Evolutionary conservation across 2,113 vertebrate species (phyloP).

Genomic region (Oenanthe oenanthe): DNA sequence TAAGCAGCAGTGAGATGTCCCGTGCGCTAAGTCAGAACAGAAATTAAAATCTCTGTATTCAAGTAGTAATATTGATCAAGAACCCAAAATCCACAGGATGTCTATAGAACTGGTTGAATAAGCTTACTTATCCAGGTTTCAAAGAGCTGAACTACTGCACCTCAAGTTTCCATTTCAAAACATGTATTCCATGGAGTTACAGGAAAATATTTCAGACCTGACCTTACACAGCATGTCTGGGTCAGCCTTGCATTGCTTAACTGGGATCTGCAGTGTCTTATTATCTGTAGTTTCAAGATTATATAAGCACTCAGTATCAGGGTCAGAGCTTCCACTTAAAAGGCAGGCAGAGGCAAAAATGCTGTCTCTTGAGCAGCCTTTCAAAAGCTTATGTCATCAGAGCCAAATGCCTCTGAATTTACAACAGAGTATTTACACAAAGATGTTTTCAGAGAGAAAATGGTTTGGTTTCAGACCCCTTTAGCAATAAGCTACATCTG

Average conservation of each 20-base stretch:
- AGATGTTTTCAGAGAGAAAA: neutral
- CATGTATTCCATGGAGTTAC: neutral
- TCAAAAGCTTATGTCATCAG: neutral
- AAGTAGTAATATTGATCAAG: neutral
- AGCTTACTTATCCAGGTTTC: conserved; percentile 5
- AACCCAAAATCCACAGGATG: neutral
- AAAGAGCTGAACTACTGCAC: conserved; percentile 32
- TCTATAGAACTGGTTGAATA: neutral
- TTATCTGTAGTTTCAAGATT: neutral
- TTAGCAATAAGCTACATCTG: neutral
- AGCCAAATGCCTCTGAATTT: neutral
- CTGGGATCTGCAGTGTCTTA: neutral
- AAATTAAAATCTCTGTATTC: conserved; percentile 17
- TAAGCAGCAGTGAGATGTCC: neutral
- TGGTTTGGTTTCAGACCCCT: neutral
- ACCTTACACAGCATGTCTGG: conserved; percentile 19
- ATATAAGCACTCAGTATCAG: conserved; percentile 31
- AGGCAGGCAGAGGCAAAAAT: conserved; percentile 3
- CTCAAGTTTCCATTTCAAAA: conserved; percentile 49
- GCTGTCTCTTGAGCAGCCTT: conserved; percentile 2
- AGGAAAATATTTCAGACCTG: neutral
- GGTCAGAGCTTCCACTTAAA: conserved; percentile 40
- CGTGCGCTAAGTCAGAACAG: neutral
- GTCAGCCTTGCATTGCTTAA: neutral
- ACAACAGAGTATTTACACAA: neutral